Percentiles rank a stretch among this genome's conserved stretches.
Evolutionary conservation across 1,140 invertebrate genomes (phyloP).

Genomic region (Scaptomyza graminum): DNA sequence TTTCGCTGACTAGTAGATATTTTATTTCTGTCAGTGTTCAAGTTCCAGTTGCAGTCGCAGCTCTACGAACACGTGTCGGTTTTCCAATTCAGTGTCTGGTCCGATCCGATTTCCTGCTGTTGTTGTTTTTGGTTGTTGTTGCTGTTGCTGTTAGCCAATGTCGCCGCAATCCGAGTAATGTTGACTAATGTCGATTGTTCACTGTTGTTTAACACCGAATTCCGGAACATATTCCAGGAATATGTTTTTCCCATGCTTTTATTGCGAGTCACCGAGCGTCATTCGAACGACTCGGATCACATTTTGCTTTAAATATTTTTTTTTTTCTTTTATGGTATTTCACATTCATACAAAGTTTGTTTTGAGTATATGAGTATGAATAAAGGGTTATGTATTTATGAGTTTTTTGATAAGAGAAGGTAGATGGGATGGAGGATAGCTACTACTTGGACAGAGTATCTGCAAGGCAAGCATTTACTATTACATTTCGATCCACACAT

Average conservation of each 20-base stretch:
- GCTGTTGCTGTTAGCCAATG: slow-evolving; percentile 46
- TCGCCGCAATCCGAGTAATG: slow-evolving; percentile 57
- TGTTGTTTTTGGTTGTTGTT: slow-evolving; percentile 48
- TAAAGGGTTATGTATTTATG: too few species aligned
- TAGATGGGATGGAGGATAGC: too few species aligned
- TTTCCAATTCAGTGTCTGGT: slow-evolving; percentile 60
- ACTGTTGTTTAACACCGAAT: slow-evolving; percentile 74
- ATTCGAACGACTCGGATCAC: slow-evolving; percentile 6
- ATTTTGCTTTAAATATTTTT: slow-evolving; percentile 1
- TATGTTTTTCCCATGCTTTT: slow-evolving; percentile 78
- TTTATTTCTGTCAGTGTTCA: background rate
- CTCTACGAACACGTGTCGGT: slow-evolving; percentile 55
- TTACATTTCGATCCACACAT: background rate
- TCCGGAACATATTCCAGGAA: slow-evolving; percentile 83
- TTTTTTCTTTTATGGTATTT: too few species aligned
- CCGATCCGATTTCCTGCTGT: slow-evolving; percentile 51
- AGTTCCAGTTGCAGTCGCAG: background rate
- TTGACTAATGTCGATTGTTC: slow-evolving; percentile 45
- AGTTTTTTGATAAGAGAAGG: too few species aligned
- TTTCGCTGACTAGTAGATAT: slow-evolving; percentile 5
- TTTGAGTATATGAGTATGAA: too few species aligned
- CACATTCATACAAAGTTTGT: background rate
- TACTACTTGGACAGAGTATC: background rate
- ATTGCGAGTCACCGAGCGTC: slow-evolving; percentile 36
- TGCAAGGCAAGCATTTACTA: background rate